These are phyloP conservation scores for Idaea biselata DNA, from an alignment of 2,888 invertebrate species.

Conservation along the genomic window DNA sequence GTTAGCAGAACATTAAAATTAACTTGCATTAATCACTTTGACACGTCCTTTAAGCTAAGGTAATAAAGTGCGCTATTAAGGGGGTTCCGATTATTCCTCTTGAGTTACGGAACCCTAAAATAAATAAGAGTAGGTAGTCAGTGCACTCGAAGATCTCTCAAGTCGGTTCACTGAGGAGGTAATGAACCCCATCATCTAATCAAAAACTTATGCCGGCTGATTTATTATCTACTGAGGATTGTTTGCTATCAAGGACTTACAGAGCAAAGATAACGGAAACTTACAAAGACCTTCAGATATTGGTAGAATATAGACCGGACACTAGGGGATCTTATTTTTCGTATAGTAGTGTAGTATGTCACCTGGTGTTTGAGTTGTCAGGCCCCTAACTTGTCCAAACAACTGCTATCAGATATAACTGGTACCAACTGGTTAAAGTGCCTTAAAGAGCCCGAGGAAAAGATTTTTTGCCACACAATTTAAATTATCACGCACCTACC, in stretches of 20 bases:
- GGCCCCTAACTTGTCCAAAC: too few relatives aligned
- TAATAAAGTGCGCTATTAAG: too few relatives aligned
- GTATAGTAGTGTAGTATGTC: conserved; percentile 8
- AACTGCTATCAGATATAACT: too few relatives aligned
- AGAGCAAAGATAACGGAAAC: conserved; percentile 23
- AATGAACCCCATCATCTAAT: conserved; percentile 25
- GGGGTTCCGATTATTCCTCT: background rate
- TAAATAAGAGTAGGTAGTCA: background rate
- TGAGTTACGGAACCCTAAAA: background rate
- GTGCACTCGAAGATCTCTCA: background rate
- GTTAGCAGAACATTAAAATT: too few relatives aligned
- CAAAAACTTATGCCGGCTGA: conserved; percentile 29
- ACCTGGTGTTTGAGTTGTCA: too few relatives aligned
- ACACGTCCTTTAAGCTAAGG: too few relatives aligned
- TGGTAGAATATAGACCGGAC: background rate
- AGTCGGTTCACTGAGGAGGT: conserved; percentile 21
- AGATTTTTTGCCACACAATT: too few relatives aligned
- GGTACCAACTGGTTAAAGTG: too few relatives aligned
- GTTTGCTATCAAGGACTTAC: conserved; percentile 16
- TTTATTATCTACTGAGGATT: conserved; percentile 21
- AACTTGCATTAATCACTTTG: too few relatives aligned
- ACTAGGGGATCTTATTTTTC: conserved; percentile 10
- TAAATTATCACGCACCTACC: too few relatives aligned
- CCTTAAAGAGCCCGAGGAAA: too few relatives aligned
- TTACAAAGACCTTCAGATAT: conserved; percentile 6